Evolutionary conservation across 1,140 invertebrate species (phyloP), one percentile per base, ranked within the genome.

Genomic region (Lamellibrachia luymesi): DNA sequence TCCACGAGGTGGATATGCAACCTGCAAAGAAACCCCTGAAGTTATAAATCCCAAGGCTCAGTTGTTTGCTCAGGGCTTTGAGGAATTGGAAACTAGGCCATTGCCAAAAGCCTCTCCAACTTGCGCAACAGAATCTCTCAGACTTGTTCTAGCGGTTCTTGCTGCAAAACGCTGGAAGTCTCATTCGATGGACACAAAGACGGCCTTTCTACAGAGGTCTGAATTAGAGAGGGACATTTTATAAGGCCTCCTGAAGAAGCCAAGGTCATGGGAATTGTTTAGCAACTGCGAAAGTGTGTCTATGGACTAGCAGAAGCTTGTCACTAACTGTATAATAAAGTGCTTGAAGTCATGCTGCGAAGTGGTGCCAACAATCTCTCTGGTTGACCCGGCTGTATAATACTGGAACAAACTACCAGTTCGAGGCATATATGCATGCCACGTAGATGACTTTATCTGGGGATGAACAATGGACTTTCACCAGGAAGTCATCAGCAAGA

Each of bases 371-470:
- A 56, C 52, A 56, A 56, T 56, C 52, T 56, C 52, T 56, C 52
- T 56, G 52, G 52, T 13, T 56, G 52, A 56, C 52, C 52, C 52
- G 52, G 52, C 52, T 56, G 52, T 56, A 56, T 56, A 0, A 0
- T 56, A 56, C 93, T 94, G 93, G 93, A 52, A 38, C 92, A 50
- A 38, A 94, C 27, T 50, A 92, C 13, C 22, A 91, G 25, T 94
- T 90, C 90, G 92, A 51, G 94, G 93, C 51, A 90, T 94, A 64
- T 80, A 93, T 27, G 90, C 93, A 22, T 93, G 93, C 91, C 94
- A 94, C 93, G 94, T 94, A 51, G 93, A 94, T 92, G 94, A 94
- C 91, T 94, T 94, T 92, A 56, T 94, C 25, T 94, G 93, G 93
- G 93, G 92, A 80, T 92, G 90, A 22, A 90, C 51, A 51, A 17